These are phyloP conservation scores for Malurus leucopterus DNA, from an alignment of 2,797 vertebrate genomes.

Conservation along the genomic window DNA sequence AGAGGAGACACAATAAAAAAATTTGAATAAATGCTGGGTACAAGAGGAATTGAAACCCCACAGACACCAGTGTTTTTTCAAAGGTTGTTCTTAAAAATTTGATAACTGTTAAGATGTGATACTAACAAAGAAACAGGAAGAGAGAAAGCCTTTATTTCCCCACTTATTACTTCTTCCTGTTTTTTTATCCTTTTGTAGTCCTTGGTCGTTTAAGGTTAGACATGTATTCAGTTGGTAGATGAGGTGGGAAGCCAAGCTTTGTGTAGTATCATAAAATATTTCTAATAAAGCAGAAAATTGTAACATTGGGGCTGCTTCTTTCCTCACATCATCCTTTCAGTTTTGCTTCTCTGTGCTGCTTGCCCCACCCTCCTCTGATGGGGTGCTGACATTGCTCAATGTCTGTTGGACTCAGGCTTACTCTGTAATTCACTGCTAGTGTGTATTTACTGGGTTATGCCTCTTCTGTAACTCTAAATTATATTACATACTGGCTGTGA, in stretches of 20 bases:
- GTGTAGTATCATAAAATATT: neutral
- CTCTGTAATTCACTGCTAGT: neutral
- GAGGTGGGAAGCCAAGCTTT: neutral
- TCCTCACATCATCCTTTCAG: neutral
- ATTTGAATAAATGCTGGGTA: neutral
- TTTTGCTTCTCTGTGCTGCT: neutral
- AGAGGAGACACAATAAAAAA: neutral
- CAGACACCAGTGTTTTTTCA: neutral
- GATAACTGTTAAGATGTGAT: neutral
- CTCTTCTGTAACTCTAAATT: neutral
- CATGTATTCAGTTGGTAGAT: neutral
- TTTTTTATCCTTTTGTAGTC: neutral
- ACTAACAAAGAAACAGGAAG: neutral
- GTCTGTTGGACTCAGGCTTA: neutral
- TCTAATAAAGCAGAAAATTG: neutral
- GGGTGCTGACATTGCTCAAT: neutral
- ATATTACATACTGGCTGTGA: neutral
- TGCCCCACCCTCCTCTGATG: neutral
- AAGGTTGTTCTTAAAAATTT: neutral
- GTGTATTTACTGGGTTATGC: neutral
- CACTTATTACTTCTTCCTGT: neutral
- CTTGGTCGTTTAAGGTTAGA: neutral
- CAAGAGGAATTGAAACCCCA: neutral
- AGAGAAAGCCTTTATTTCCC: neutral
- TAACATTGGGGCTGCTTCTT: neutral